These are phyloP conservation scores for Neogobius melanostomus DNA, from an alignment of 2,113 vertebrate species.

Conservation along the genomic window DNA sequence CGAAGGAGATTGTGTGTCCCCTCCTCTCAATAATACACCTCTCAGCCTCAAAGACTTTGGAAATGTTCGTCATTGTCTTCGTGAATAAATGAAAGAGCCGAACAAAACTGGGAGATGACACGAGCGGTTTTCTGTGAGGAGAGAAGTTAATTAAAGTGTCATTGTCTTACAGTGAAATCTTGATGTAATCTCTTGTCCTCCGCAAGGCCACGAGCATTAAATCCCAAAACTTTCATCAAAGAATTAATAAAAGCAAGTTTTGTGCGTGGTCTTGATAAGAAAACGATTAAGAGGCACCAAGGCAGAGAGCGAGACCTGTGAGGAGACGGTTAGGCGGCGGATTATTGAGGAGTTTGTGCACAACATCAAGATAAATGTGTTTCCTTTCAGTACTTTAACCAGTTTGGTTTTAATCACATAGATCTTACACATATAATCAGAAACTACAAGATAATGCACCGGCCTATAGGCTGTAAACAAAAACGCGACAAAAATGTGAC, in stretches of 20 bases:
- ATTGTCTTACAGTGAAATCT: slow-evolving; percentile 12
- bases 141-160: slow-evolving; percentile 12
- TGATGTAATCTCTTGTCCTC: slow-evolving; percentile 10
- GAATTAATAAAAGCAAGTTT: not conserved
- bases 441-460: too few relatives aligned
- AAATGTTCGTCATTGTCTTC: not conserved
- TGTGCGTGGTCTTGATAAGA: not conserved
- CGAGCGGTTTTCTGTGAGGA: not conserved
- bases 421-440: too few relatives aligned
- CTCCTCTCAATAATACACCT: not conserved
- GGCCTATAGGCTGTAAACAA: too few relatives aligned
- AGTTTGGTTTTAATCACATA: too few relatives aligned
- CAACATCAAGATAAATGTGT: too few relatives aligned
- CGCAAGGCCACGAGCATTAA: not conserved
- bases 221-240: slow-evolving; percentile 3
- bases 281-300: not conserved
- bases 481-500: too few relatives aligned
- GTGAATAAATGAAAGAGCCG: not conserved
- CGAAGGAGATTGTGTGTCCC: too few relatives aligned
- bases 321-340: not conserved
- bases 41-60: not conserved
- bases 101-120: not conserved
- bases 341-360: not conserved
- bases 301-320: not conserved
- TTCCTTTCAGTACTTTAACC: too few relatives aligned